Evolutionary conservation across 2,888 invertebrate genomes (phyloP), one percentile per base, ranked within the genome.

Genomic region (Anoplius nigerrimus): DNA sequence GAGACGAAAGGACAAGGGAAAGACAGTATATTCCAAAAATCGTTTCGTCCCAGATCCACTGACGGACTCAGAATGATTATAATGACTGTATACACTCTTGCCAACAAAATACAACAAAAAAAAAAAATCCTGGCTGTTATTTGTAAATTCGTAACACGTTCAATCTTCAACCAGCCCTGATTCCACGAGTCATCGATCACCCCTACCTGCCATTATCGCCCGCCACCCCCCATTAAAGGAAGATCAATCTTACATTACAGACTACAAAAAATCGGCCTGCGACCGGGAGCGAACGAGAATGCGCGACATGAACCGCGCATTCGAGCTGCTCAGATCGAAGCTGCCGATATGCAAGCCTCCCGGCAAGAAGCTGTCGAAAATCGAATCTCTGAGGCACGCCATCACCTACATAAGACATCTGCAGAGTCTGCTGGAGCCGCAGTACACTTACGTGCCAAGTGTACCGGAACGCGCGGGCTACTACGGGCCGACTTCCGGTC

Each of bases 241-340:
- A 34, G 11, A 34, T 34, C 34, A 34, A 34, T 34, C 34, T 34
- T 34, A 34, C 34, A 13, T 76, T 72, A 52, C 69, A 94, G 95
- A 95, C 88, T 95, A 95, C 87, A 94, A 95, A 88, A 94, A 94
- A 86, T 94, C 95, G 0, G 96, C 96, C 0, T 95, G 95, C 81
- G 95, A 95, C 84, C 90, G 96, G 22, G 96, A 96, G 84, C 90
- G 96, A 3, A 95, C 95, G 0, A 90, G 96, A 46, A 96, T 96
- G 96, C 90, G 94, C 2, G 95, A 95, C 81, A 96, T 96, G 95
- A 96, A 96, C 86, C 91, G 92, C 59, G 95, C 95, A 0, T 96
- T 95, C 81, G 96, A 95, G 84, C 88, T 93, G 51, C 89, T 96
- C 16, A 91, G 95, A 43, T 93, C 94, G 52, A 93, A 94, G 84